phyloP scores from a whole-genome alignment of 53 echinoderm and acorn worm species.

The Apostichopus leukothele region DNA sequence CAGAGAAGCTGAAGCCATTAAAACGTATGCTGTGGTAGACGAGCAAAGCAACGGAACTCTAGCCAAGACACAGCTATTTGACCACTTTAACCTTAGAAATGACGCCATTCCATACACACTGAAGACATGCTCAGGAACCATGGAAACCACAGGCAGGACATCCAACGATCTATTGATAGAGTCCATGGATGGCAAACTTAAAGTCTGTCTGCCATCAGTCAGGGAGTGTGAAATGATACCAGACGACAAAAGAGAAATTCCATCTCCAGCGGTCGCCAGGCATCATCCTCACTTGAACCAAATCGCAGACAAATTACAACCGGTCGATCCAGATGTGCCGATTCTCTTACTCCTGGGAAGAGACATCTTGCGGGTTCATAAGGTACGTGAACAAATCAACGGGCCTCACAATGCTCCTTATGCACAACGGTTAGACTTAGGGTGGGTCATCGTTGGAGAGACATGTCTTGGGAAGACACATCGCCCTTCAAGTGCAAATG shows the following conservation, averaged over 20 bases:
- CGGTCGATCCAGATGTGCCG: background rate
- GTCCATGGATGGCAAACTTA: slow-evolving; percentile 24
- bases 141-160: slow-evolving; percentile 1
- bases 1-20: background rate
- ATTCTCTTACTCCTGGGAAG: background rate
- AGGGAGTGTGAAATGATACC: slow-evolving; percentile 10
- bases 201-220: slow-evolving; percentile 1
- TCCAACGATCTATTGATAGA: background rate
- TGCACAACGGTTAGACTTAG: slow-evolving; percentile 28
- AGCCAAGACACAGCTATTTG: slow-evolving; percentile 11
- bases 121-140: background rate
- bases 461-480: background rate
- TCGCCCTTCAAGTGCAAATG: background rate
- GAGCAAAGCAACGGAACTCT: slow-evolving; percentile 36
- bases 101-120: background rate
- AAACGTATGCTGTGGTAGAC: slow-evolving; percentile 26
- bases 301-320: slow-evolving; percentile 3
- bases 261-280: background rate
- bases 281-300: background rate
- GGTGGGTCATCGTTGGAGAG: slow-evolving; percentile 11
- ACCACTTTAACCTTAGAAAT: background rate
- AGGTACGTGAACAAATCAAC: no score
- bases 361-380: no score
- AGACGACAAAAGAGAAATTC: slow-evolving; percentile 1
- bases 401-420: background rate